phyloP scores from a whole-genome alignment of 2,888 invertebrate species.

The Drosophila bunnanda region DNA sequence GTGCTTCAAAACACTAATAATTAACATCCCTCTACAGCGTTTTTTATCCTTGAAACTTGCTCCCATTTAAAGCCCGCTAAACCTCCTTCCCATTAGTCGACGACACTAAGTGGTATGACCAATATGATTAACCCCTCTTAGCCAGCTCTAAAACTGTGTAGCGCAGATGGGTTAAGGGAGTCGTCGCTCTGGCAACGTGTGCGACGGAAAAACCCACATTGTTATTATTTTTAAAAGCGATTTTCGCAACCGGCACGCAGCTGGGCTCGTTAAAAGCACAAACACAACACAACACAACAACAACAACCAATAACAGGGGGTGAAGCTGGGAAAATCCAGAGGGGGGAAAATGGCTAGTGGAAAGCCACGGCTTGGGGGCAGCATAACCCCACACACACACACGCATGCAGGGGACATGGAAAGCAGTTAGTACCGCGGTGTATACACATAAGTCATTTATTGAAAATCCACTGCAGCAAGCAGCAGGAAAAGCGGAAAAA shows the following conservation, averaged over 20 bases:
- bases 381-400: constrained; percentile 22
- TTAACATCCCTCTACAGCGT: too few relatives aligned
- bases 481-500: constrained; percentile 29
- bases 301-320: not conserved
- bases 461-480: constrained; percentile 64
- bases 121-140: constrained; percentile 27
- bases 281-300: constrained; percentile 31
- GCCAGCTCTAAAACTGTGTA: constrained; percentile 6
- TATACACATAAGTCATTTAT: constrained; percentile 73
- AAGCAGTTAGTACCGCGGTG: constrained; percentile 59
- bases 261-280: constrained; percentile 75
- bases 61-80: not conserved
- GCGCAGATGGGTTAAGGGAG: not conserved
- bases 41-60: not conserved
- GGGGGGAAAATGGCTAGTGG: not conserved
- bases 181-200: constrained; percentile 1
- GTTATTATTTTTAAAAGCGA: constrained; percentile 75
- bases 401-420: constrained; percentile 32
- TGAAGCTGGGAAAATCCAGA: not conserved
- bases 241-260: constrained; percentile 65
- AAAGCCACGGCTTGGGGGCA: not conserved
- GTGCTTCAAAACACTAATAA: not conserved
- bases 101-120: constrained; percentile 24
- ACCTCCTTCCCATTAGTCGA: constrained; percentile 5
- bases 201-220: constrained; percentile 39